These are phyloP conservation scores for Phainopepla nitens DNA, from an alignment of 2,113 vertebrate species.

Conservation along the genomic window DNA sequence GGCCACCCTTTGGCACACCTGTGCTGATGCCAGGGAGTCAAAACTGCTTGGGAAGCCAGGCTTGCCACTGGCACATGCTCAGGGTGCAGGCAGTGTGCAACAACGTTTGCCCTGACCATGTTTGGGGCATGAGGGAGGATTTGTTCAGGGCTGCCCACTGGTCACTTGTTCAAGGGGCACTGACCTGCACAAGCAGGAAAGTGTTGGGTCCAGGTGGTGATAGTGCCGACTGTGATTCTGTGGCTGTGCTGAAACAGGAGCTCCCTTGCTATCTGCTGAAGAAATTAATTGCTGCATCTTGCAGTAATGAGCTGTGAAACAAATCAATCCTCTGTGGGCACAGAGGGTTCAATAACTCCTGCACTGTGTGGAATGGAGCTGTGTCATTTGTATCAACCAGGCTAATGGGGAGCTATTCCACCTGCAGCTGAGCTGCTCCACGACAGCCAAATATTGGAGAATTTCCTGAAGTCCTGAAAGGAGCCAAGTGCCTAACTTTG, in stretches of 20 bases:
- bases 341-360: not conserved
- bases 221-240: not conserved
- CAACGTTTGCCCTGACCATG: rapidly evolving
- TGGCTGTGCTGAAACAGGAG: not conserved
- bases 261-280: not conserved
- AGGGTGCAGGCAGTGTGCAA: rapidly evolving
- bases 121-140: not conserved
- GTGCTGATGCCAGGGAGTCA: not conserved
- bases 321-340: not conserved
- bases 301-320: not conserved
- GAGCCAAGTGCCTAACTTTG: not conserved
- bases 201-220: rapidly evolving
- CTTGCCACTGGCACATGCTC: rapidly evolving
- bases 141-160: not conserved
- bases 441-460: not conserved
- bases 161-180: rapidly evolving
- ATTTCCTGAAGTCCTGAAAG: not conserved
- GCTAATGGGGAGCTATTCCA: not conserved
- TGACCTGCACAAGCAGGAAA: not conserved
- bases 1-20: not conserved
- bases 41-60: not conserved
- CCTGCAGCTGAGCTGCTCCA: not conserved
- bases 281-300: not conserved
- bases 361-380: not conserved
- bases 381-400: not conserved